phyloP scores from a whole-genome alignment of 2,888 invertebrate species.

The Cylindroiulus punctatus region DNA sequence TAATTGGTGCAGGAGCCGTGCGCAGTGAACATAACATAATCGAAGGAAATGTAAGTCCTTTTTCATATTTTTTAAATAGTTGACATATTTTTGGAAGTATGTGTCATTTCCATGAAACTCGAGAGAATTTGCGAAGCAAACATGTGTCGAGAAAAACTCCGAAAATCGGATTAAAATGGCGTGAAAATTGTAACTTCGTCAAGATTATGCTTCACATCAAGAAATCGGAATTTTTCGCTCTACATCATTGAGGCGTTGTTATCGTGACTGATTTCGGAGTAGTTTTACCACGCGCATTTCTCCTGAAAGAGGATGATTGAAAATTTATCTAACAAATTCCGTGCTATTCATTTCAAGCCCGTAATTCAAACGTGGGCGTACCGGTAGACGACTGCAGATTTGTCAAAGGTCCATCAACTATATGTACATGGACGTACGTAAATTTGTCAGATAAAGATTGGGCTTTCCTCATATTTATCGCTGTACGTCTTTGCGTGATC shows the following conservation, averaged over 20 bases:
- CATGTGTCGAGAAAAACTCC: background rate
- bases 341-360: background rate
- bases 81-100: background rate
- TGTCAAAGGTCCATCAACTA: slow-evolving; percentile 19
- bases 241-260: background rate
- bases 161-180: slow-evolving; percentile 29
- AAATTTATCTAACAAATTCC: background rate
- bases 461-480: background rate
- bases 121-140: background rate
- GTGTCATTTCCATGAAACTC: background rate
- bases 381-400: slow-evolving; percentile 48
- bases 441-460: slow-evolving; percentile 36
- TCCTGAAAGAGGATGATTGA: background rate
- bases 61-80: slow-evolving; percentile 15
- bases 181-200: slow-evolving; percentile 42
- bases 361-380: slow-evolving; percentile 47
- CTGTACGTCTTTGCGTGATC: background rate
- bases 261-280: background rate
- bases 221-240: slow-evolving; percentile 39
- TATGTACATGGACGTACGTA: background rate
- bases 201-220: slow-evolving; percentile 45
- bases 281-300: background rate
- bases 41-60: slow-evolving; percentile 47
- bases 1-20: slow-evolving; percentile 48
- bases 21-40: slow-evolving; percentile 47